phyloP scores from a whole-genome alignment of 2,888 invertebrate genomes.

The Cheiracanthium punctorium region DNA sequence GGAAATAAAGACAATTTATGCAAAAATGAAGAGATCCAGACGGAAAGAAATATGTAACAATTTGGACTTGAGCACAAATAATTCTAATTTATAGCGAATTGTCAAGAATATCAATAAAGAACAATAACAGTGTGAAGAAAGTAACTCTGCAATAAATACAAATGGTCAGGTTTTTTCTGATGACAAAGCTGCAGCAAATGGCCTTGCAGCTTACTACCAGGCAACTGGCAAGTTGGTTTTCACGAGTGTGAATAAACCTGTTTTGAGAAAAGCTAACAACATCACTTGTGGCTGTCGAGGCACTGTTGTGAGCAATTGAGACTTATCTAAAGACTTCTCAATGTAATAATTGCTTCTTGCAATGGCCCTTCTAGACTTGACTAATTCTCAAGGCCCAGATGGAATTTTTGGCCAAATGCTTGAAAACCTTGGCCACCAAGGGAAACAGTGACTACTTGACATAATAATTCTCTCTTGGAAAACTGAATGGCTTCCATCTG shows the following conservation, averaged over 20 bases:
- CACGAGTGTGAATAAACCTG: background rate
- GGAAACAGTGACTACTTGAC: too few relatives aligned
- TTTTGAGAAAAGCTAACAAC: background rate
- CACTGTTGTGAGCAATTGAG: background rate
- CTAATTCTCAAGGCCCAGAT: conserved; percentile 5
- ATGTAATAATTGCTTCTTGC: background rate
- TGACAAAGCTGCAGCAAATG: conserved; percentile 25
- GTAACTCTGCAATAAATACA: background rate
- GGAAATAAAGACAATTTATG: conserved; percentile 6
- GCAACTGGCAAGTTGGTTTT: background rate
- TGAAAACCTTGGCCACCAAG: too few relatives aligned
- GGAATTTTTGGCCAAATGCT: too few relatives aligned
- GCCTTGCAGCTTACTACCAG: conserved; percentile 6
- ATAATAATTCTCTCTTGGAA: too few relatives aligned
- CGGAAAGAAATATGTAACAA: conserved; percentile 6
- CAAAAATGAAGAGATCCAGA: conserved; percentile 12
- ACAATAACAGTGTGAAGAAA: conserved; percentile 5
- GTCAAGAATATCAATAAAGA: conserved; percentile 21
- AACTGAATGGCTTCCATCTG: too few relatives aligned
- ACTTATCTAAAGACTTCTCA: conserved; percentile 11
- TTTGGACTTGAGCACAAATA: conserved; percentile 1
- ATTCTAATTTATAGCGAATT: conserved; percentile 21
- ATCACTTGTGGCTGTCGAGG: background rate
- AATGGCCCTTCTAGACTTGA: conserved; percentile 4
- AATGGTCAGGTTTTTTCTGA: conserved; percentile 21